Evolutionary conservation across 2,797 vertebrate species (phyloP), one percentile per base, ranked within the genome.

Genomic region (Rhadinocentrus ornatus): DNA sequence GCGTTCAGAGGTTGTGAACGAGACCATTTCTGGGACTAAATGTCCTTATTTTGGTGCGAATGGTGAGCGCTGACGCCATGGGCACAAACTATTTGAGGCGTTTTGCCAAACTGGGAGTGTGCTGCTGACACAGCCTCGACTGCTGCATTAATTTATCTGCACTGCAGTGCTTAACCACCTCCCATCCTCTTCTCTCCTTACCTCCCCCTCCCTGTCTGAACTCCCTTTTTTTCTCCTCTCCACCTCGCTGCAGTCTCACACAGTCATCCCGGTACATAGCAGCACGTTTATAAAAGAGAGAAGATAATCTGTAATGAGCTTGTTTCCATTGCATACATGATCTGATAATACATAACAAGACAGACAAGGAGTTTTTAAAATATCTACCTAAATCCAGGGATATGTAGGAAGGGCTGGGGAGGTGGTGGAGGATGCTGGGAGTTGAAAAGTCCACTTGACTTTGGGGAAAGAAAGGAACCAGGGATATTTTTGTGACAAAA

Each of bases 61-160:
- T 66, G 54, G 16, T 48, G 13, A 34, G 50, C 41, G 57, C 34
- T 55, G 64, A 62, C 72, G 71, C 52, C 62, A 72, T 67, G 56
- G 68, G 62, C 60, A 63, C 83, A 70, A 61, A 71, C 77, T 81
- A 81, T 81, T 84, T 77, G 86, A 93, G 86, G 87, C 88, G 77
- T 71, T 57, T 70, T 86, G 88, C 82, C 84, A 89, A 93, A 89
- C 87, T 90, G 92, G 92, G 91, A 91, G 93, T 89, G 86, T 89
- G 90, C 88, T 93, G 93, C 93, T 95, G 94, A 95, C 91, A 94
- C 93, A 94, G 93, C 87, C 91, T 89, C 82, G 86, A 85, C 86
- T 94, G 93, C 92, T 94, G 94, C 94, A 94, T 94, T 93, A 82
- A 94, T 94, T 94, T 93, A 94, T 94, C 94, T 95, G 94, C 94